Percentiles rank a stretch among this genome's conserved stretches.
Evolutionary conservation across 2,888 invertebrate genomes (phyloP).

Genomic region (Parnassius orleans): DNA sequence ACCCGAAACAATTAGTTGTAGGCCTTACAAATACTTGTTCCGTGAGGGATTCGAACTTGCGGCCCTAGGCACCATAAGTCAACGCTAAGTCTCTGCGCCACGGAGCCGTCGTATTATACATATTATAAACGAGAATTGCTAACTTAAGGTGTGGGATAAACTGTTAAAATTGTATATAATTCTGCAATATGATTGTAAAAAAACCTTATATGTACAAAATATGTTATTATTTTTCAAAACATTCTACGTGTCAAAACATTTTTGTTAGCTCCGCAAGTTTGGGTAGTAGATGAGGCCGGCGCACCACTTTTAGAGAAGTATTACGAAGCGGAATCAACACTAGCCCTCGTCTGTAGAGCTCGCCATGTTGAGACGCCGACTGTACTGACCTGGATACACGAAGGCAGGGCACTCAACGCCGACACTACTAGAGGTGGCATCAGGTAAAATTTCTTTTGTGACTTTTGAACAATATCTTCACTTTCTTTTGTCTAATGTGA

Average conservation of each 20-base stretch:
- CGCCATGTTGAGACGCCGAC: slow-evolving; percentile 67
- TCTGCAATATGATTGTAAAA: too few species aligned
- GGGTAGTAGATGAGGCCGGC: slow-evolving; percentile 85
- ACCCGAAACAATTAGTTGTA: too few species aligned
- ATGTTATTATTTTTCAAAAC: too few species aligned
- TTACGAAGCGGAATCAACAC: slow-evolving; percentile 85
- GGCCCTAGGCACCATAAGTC: too few species aligned
- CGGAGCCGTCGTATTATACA: too few species aligned
- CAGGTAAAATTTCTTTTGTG: slow-evolving; percentile 58
- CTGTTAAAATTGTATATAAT: too few species aligned
- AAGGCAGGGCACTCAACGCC: slow-evolving; percentile 82
- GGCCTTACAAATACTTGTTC: too few species aligned
- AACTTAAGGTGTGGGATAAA: too few species aligned
- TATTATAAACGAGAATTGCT: too few species aligned
- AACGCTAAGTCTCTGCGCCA: too few species aligned
- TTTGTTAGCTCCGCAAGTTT: slow-evolving; percentile 83
- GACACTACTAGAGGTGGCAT: slow-evolving; percentile 85
- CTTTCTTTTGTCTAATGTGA: slow-evolving; percentile 6
- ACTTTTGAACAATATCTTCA: slow-evolving; percentile 9
- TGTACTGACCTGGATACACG: slow-evolving; percentile 83
- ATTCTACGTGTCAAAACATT: neutral
- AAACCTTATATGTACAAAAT: too few species aligned
- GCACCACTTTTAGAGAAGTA: slow-evolving; percentile 83
- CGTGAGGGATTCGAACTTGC: too few species aligned
- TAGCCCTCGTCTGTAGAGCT: slow-evolving; percentile 83